Conservation (phyloP, 2,797 vertebrate genomes). For the Enteromius argenteus region DNA sequence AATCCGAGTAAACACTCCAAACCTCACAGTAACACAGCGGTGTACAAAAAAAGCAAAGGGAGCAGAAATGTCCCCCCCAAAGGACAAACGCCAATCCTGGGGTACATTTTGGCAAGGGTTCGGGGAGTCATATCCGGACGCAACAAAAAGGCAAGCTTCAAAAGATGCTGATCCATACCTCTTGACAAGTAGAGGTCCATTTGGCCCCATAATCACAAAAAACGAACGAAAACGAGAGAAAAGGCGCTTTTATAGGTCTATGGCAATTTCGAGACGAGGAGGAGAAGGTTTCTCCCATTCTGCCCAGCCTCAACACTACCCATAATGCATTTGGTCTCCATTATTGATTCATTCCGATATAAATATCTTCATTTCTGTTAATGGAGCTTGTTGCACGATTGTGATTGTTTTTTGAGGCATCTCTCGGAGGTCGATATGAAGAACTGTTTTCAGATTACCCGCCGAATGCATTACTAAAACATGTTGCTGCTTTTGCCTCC, state of each 20-base stretch:
- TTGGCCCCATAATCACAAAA: constrained; percentile 75
- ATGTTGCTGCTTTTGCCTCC: constrained; percentile 66
- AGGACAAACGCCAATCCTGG: neutral
- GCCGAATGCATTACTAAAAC: constrained; percentile 57
- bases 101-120: constrained; percentile 42
- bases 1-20: constrained; percentile 57
- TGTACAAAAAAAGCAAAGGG: constrained; percentile 52
- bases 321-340: constrained; percentile 52
- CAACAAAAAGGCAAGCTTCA: constrained; percentile 60
- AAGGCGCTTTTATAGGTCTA: constrained; percentile 75
- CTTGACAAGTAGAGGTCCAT: constrained; percentile 66
- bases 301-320: constrained; percentile 41
- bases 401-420: constrained; percentile 28
- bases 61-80: neutral
- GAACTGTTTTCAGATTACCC: constrained; percentile 66
- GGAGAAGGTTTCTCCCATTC: constrained; percentile 52
- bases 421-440: constrained; percentile 66
- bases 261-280: constrained; percentile 68
- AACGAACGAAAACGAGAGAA: constrained; percentile 71
- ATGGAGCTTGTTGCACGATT: neutral
- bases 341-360: constrained; percentile 23
- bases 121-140: constrained; percentile 48
- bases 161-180: constrained; percentile 62
- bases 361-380: constrained; percentile 23
- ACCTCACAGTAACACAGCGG: constrained; percentile 63